phyloP scores from a whole-genome alignment of 2,113 vertebrate genomes.

The Scomber scombrus region DNA sequence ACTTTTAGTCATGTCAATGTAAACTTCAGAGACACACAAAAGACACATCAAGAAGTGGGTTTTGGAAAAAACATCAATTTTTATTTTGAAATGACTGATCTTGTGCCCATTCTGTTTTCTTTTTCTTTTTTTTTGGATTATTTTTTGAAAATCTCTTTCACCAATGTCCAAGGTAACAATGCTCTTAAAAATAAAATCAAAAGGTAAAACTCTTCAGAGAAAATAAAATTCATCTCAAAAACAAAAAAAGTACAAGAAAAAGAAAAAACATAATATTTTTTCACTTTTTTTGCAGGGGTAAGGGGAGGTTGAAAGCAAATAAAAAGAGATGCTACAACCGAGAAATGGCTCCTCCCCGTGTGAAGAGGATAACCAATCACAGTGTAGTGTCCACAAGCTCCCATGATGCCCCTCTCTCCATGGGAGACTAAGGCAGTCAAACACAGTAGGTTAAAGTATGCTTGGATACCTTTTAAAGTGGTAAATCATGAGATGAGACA shows the following conservation, averaged over 20 bases:
- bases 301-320: conserved; percentile 63
- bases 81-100: conserved; percentile 85
- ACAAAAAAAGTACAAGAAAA: conserved; percentile 49
- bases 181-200: conserved; percentile 66
- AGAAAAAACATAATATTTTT: conserved; percentile 33
- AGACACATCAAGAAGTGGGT: conserved; percentile 42
- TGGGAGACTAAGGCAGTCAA: conserved; percentile 83
- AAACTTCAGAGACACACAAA: conserved; percentile 38
- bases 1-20: too few species aligned
- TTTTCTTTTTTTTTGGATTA: conserved; percentile 48
- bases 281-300: conserved; percentile 30
- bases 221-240: conserved; percentile 66
- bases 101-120: conserved; percentile 71
- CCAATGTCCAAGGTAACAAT: conserved; percentile 63
- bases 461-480: conserved; percentile 50
- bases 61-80: conserved; percentile 79
- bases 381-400: conserved; percentile 84
- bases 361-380: conserved; percentile 78
- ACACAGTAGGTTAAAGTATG: conserved; percentile 78
- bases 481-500: conserved; percentile 58
- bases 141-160: conserved; percentile 69
- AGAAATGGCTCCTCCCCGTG: conserved; percentile 63
- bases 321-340: conserved; percentile 79
- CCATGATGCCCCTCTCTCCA: conserved; percentile 82
- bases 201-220: conserved; percentile 58